Evolutionary conservation across 2,113 vertebrate species (phyloP).

Genomic region (Ceyx cyanopectus): DNA sequence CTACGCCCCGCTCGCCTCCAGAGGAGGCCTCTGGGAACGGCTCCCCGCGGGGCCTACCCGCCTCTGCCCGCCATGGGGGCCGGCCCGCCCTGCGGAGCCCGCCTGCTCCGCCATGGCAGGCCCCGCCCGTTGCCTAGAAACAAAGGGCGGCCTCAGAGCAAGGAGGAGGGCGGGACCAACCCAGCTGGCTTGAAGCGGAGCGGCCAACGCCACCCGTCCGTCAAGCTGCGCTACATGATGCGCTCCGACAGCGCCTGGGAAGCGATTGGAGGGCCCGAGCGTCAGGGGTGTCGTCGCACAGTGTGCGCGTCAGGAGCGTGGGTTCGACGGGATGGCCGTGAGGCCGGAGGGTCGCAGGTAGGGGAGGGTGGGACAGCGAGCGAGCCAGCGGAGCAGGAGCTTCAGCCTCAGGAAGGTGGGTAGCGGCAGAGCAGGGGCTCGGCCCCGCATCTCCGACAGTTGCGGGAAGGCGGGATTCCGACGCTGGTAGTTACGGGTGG

Average conservation of each 20-base stretch:
- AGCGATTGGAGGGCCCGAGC: rapidly evolving
- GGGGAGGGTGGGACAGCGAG: neutral
- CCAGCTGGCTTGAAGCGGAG: rapidly evolving
- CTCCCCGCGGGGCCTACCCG: no score
- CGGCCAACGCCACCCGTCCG: rapidly evolving
- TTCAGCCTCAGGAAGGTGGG: neutral
- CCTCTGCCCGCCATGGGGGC: no score
- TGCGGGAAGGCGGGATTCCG: neutral
- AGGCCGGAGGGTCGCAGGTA: neutral
- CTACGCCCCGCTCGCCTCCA: no score
- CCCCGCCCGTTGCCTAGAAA: neutral
- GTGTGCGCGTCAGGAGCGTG: neutral
- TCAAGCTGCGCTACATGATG: neutral
- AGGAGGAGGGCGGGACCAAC: neutral
- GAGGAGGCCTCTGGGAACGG: neutral
- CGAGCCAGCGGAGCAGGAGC: neutral
- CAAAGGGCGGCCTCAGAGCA: neutral
- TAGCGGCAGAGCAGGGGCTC: neutral
- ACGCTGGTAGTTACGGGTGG: no score
- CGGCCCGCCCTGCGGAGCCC: neutral
- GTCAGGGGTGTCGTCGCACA: neutral
- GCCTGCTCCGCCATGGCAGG: rapidly evolving
- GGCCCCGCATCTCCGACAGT: no score
- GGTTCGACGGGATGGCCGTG: neutral
- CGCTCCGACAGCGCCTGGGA: rapidly evolving